Base-by-base conservation (phyloP, 2,888 invertebrate species). In the Drosophila mettleri region DNA sequence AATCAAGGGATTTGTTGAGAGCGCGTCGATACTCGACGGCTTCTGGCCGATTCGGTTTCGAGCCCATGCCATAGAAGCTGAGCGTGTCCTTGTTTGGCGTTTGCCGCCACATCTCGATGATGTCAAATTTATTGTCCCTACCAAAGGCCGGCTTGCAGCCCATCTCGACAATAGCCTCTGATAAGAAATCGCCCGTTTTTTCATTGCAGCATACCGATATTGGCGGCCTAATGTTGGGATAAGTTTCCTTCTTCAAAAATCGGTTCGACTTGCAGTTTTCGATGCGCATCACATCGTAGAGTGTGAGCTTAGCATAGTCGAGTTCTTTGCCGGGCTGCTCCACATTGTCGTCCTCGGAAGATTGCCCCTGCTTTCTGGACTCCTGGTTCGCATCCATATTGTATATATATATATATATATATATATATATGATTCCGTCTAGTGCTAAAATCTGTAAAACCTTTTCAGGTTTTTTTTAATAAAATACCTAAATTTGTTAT, bases 181-280 rank as follows among this genome's bases (percentile, higher is more conserved):
- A 70, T 1, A 81, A 14, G 52, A 64, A 64, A 0, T 7, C 14
- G n/a, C 49, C 39, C 0, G 81, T 74, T 39, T 24, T 36, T 0
- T 38, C 14, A 6, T 36, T 27, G 24, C 34, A 29, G 4, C 89
- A 82, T 7, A 12, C 31, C 2, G 85, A 70, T n/a, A 88, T 51
- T 2, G 85, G 53, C 0, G 82, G 89, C 7, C 41, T 46, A 0
- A 82, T 74, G 18, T 12, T 80, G 1, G 78, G 85, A 58, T 82
- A 82, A 0, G 67, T 38, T 16, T 82, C 82, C 3, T 10, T 24
- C 0, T 20, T 22, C 8, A 55, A 2, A 27, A 67, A 49, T 3
- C 34, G 22, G 6, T 41, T 41, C 1, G 58, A 54, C 24, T 81
- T 89, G 54, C 89, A 82, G 41, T 80, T 87, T 9, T 52, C 20